Conservation (phyloP, 2,113 vertebrate genomes). For the Cyprinodon variegatus region DNA sequence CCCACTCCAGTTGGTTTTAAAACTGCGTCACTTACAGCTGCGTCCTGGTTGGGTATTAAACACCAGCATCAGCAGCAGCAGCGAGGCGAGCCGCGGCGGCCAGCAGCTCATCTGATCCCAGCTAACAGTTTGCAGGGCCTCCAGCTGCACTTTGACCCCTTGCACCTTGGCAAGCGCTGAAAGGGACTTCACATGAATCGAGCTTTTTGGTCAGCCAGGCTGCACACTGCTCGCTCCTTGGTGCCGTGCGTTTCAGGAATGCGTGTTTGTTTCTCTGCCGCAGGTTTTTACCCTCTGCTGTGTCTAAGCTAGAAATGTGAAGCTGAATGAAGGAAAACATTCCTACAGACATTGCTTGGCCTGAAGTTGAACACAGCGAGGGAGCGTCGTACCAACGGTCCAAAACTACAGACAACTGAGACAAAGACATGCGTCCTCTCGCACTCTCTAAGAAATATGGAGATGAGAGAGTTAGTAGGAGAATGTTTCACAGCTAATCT, state of each 20-base stretch:
- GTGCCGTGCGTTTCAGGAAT: slow-evolving; percentile 80
- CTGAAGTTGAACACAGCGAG: neutral
- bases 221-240: slow-evolving; percentile 33
- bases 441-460: no score
- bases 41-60: slow-evolving; percentile 42
- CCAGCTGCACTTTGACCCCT: slow-evolving; percentile 73
- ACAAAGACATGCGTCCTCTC: neutral
- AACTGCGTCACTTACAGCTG: neutral
- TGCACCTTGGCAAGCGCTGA: slow-evolving; percentile 73
- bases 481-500: no score
- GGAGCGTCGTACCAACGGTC: neutral
- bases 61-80: slow-evolving; percentile 10
- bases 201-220: slow-evolving; percentile 44
- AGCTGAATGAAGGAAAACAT: neutral
- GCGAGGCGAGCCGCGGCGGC: neutral
- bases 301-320: neutral
- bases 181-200: slow-evolving; percentile 65
- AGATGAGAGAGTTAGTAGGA: no score
- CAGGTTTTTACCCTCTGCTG: neutral
- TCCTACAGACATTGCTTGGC: neutral
- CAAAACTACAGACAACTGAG: neutral
- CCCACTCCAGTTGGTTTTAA: neutral
- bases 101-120: slow-evolving; percentile 21
- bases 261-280: slow-evolving; percentile 42
- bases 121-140: slow-evolving; percentile 55